phyloP scores from a whole-genome alignment of 2,797 vertebrate species.

The Pogonophryne albipinna region DNA sequence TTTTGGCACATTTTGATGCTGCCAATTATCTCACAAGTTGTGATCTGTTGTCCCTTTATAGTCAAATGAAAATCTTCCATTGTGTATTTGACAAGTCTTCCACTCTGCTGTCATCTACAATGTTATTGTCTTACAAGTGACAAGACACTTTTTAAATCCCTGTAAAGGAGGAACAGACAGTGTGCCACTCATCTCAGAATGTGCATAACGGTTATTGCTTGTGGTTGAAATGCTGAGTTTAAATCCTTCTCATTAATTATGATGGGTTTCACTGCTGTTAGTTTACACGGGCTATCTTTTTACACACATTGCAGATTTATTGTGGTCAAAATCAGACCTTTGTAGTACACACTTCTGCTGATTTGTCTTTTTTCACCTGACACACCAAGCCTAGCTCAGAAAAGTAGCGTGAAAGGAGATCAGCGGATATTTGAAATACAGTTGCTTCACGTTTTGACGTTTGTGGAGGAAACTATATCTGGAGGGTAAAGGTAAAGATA shows the following conservation, averaged over 20 bases:
- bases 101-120: constrained; percentile 5
- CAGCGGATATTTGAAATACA: not conserved
- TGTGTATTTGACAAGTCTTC: constrained; percentile 28
- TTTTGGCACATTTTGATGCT: not conserved
- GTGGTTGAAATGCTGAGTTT: constrained; percentile 22
- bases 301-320: constrained; percentile 23
- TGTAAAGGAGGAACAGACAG: not conserved
- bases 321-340: constrained; percentile 5
- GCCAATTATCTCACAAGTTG: constrained; percentile 18
- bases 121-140: constrained; percentile 13
- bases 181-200: constrained; percentile 33
- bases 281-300: constrained; percentile 37
- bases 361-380: not conserved
- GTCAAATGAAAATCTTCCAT: constrained; percentile 20
- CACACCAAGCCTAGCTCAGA: constrained; percentile 6
- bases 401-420: not conserved
- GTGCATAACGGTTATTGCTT: constrained; percentile 10
- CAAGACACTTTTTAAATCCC: constrained; percentile 4
- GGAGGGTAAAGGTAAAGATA: not conserved
- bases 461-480: not conserved
- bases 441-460: not conserved
- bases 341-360: not conserved
- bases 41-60: constrained; percentile 15
- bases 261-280: not conserved
- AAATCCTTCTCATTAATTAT: constrained; percentile 27